Conservation (phyloP, 2,113 vertebrate genomes). For the Odocoileus virginianus region DNA sequence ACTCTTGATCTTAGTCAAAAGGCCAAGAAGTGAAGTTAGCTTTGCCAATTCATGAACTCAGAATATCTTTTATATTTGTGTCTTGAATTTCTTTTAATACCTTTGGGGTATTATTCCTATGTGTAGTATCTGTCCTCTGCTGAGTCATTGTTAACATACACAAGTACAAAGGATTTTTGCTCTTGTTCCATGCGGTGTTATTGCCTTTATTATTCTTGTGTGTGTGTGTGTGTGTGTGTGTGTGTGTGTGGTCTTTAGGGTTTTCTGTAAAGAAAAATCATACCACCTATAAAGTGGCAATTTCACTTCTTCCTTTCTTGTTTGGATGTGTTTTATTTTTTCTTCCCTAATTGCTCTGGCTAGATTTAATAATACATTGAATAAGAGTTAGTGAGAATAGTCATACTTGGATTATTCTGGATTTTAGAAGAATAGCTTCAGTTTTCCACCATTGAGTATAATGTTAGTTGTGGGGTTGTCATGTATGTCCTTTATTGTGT, state of each 20-base stretch:
- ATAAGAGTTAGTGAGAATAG: neutral
- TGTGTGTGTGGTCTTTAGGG: neutral
- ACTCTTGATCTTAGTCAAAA: neutral
- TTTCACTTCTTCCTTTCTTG: neutral
- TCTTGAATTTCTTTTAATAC: neutral
- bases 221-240: neutral
- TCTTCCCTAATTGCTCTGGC: neutral
- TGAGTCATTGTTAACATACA: neutral
- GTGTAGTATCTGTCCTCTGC: neutral
- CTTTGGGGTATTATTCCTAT: neutral
- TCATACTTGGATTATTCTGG: neutral
- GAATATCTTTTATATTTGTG: neutral
- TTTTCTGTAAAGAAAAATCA: neutral
- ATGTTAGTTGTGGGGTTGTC: neutral
- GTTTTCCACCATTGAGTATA: neutral
- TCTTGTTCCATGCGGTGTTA: neutral
- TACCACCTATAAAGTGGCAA: neutral
- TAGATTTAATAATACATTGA: neutral
- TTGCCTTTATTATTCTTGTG: neutral
- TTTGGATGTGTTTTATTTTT: neutral
- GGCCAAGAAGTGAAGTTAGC: neutral
- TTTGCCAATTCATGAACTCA: neutral
- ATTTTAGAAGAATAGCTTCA: neutral
- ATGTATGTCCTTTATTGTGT: neutral
- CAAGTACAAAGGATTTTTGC: neutral